phyloP scores from a whole-genome alignment of 2,797 vertebrate species.

The Leuciscus waleckii region DNA sequence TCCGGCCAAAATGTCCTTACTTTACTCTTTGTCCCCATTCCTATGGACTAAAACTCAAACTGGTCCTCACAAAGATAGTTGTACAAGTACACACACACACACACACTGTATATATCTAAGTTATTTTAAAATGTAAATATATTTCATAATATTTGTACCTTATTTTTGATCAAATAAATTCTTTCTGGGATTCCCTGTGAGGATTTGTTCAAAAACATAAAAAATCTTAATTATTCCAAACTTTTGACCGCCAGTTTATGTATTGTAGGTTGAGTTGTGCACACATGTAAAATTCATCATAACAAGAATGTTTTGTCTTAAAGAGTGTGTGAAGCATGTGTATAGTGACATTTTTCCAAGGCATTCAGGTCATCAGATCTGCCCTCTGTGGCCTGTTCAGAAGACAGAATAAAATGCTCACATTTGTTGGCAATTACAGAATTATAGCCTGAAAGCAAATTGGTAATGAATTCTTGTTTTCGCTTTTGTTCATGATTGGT shows the following conservation, averaged over 20 bases:
- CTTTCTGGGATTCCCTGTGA: no score
- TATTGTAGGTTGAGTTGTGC: neutral
- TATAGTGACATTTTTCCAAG: neutral
- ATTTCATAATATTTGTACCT: no score
- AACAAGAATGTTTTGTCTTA: neutral
- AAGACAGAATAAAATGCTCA: neutral
- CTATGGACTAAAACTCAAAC: no score
- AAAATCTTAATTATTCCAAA: neutral
- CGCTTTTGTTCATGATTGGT: constrained; percentile 14
- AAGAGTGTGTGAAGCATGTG: neutral
- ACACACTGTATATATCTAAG: no score
- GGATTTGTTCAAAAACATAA: no score
- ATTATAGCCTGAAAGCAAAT: constrained; percentile 25
- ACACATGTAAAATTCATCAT: neutral
- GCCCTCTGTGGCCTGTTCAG: constrained; percentile 26
- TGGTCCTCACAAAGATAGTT: no score
- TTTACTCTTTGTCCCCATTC: no score
- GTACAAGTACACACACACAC: no score
- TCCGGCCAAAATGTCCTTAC: no score
- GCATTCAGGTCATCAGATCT: neutral
- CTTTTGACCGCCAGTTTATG: neutral
- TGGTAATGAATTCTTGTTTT: constrained; percentile 24
- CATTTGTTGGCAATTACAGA: constrained; percentile 13
- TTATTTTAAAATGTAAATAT: no score
- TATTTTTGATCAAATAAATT: no score